Evolutionary conservation across 2,113 vertebrate genomes (phyloP).

Genomic region (Cyanoliseus patagonus): DNA sequence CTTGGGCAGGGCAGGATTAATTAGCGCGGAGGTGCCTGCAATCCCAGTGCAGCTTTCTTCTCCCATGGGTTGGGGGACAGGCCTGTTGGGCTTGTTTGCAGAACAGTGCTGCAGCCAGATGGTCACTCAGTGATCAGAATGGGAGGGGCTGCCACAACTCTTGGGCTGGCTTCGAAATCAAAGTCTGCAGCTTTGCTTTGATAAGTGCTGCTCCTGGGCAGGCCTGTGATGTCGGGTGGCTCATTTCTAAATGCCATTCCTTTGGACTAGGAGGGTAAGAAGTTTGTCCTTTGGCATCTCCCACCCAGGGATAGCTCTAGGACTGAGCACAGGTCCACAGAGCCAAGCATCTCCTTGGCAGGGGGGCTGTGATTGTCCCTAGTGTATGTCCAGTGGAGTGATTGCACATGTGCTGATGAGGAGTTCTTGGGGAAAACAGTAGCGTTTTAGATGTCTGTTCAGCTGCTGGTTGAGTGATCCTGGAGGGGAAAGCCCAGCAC

Average conservation of each 20-base stretch:
- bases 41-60: not conserved
- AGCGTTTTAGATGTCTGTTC: not conserved
- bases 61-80: not conserved
- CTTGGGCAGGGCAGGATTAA: slow-evolving; percentile 7
- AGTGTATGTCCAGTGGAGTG: not conserved
- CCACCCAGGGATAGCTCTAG: not conserved
- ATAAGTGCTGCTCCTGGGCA: slow-evolving; percentile 1
- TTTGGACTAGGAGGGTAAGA: not conserved
- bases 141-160: not conserved
- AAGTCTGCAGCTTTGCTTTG: not conserved
- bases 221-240: not conserved
- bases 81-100: slow-evolving; percentile 6
- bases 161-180: not conserved
- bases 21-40: not conserved
- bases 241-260: not conserved
- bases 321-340: not conserved
- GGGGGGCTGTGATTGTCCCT: not conserved
- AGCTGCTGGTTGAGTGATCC: rapidly evolving
- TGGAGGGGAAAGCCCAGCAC: not conserved
- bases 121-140: not conserved
- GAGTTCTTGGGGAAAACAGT: not conserved
- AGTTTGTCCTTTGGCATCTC: not conserved
- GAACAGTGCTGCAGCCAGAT: slow-evolving; percentile 28
- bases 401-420: not conserved
- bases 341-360: not conserved